Base-by-base conservation (phyloP, 2,888 invertebrate species). In the Stenchaetothrips biformis region DNA sequence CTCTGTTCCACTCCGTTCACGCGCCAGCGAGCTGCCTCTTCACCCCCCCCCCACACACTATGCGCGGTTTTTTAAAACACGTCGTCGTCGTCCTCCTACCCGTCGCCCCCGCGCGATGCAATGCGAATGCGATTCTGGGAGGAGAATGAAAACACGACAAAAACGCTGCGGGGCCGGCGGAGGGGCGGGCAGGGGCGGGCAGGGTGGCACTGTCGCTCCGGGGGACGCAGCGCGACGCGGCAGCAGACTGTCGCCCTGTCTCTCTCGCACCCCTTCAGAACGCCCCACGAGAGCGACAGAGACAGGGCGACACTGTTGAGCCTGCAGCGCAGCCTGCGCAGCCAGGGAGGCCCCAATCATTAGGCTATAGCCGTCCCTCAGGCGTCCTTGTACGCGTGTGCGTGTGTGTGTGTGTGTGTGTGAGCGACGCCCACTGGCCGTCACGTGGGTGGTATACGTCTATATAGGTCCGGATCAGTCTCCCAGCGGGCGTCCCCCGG, bases 361-460 rank as follows among this genome's bases (percentile, higher is more conserved):
- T 74, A 74, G 67, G 67, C 59, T 59, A 18, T 9, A 37, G 37
- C 67, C 67, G 21, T 67, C 67, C 67, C 67, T 67, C 67, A 25
- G 25, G 67, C 67, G 67, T 74, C 25, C 25, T 21, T 25, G 67
- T 21, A 21, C 21, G 67, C 9, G 21, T 21, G 67, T 37, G 37
- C 37, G 37, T 37, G 37, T 37, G 37, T 37, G 37, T 37, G 37
- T 4, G 37, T 37, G 67, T 74, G 67, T 25, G 67, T 74, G 67
- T 25, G 67, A 74, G 67, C 67, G 67, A 74, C 67, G 67, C 67
- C 67, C 67, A 13, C 59, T 16, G 59, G 21, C 67, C 21, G 67
- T 74, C 67, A 25, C 67, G 67, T 74, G 67, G 67, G 67, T 74
- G 67, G 67, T 74, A 74, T 74, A 74, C 25, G 67, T 74, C 67